Evolutionary conservation across 2,797 vertebrate species (phyloP), one percentile per base, ranked within the genome.

Genomic region (Fratercula arctica): DNA sequence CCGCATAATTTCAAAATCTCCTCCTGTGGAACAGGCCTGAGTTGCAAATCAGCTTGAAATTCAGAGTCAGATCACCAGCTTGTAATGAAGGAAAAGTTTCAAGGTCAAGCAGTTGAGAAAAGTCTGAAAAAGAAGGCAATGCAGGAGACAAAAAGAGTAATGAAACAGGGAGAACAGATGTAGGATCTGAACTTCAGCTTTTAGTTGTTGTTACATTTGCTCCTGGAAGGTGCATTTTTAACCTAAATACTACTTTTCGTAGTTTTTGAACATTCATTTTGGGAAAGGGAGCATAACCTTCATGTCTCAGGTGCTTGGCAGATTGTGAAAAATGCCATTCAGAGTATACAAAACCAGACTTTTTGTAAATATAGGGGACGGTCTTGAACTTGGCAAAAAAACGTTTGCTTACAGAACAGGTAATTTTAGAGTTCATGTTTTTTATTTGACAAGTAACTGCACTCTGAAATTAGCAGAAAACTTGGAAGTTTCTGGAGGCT

Each of bases 301-400:
- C 5, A 1, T 59, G 25, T 92, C 6, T 37, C 11, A 17, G 20
- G 39, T 84, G 26, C 24, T 72, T 51, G 39, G 33, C 13, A 51
- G 4, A 0, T 37, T 11, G 33, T 31, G 45, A 43, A 78, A 78
- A 90, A 69, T 31, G 0, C 16, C 13, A 33, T 41, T 73, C 3
- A 4, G 15, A 35, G 9, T 72, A 23, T 81, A 48, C 39, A 57
- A 80, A 46, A 26, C 21, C 43, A 59, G 23, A 21, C 19, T 46
- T 35, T 1, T 1, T 26, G 54, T 11, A 69, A 37, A 57, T 57
- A 23, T 0, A 39, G 7, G 10, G 13, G 9, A 37, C 9, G 10
- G 14, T 45, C 29, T 70, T 53, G 18, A 90, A 28, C 25, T 48
- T 46, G 39, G 8, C 9, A 35, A 67, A 60, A 69, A 74, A 48